Evolutionary conservation across 2,888 invertebrate genomes (phyloP).

Genomic region (Napeogenes sylphis): DNA sequence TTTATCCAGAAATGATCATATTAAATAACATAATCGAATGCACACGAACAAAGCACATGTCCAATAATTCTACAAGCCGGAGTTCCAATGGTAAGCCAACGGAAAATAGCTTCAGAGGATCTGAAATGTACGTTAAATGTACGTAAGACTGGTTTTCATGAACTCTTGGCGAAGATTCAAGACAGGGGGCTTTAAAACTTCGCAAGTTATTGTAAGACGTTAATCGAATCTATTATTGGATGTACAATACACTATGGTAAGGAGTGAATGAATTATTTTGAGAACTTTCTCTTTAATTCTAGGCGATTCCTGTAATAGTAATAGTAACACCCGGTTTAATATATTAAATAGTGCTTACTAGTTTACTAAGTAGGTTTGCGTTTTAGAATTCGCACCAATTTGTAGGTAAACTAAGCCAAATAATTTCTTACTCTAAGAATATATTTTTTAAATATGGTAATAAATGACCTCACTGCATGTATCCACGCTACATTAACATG

Average conservation of each 20-base stretch:
- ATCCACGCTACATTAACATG: constrained; percentile 27
- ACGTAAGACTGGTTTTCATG: constrained; percentile 33
- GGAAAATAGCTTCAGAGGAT: constrained; percentile 28
- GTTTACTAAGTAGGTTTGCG: no score
- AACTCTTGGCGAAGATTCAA: constrained; percentile 39
- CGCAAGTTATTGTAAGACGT: constrained; percentile 36
- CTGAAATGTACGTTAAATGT: constrained; percentile 30
- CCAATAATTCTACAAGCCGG: constrained; percentile 22
- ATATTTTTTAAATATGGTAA: no score
- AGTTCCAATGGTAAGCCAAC: constrained; percentile 26
- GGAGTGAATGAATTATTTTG: constrained; percentile 2
- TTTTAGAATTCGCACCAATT: no score
- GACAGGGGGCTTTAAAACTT: constrained; percentile 36
- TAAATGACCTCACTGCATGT: constrained; percentile 9
- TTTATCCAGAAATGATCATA: neutral
- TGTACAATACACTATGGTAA: constrained; percentile 13
- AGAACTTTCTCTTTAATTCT: neutral
- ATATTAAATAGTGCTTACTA: no score
- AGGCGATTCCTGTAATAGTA: no score
- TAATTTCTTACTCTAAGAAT: no score
- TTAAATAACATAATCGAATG: constrained; percentile 10
- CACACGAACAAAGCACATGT: constrained; percentile 14
- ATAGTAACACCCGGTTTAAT: no score
- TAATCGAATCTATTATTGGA: constrained; percentile 35
- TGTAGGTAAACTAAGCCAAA: no score